These are phyloP conservation scores for Phylloscopus whistleri DNA, from an alignment of 2,113 vertebrate species.

Conservation along the genomic window DNA sequence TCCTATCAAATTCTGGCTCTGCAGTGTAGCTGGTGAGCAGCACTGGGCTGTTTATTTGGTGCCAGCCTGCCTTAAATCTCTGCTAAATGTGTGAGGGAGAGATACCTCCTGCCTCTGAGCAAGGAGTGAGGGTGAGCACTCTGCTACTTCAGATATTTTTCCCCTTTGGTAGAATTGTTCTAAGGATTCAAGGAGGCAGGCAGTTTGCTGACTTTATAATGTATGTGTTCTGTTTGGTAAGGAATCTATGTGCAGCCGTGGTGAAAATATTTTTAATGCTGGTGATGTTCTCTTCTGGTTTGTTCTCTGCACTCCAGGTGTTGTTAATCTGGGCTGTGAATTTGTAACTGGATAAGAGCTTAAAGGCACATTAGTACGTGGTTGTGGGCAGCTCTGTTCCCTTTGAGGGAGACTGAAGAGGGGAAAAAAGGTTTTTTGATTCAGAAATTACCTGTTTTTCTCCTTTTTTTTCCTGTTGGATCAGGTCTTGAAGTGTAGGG, in stretches of 20 bases:
- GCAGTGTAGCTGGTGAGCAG: background rate
- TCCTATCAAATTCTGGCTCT: background rate
- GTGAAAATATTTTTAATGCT: background rate
- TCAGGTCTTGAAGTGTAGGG: constrained; percentile 61
- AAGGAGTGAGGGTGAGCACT: background rate
- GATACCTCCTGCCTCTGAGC: background rate
- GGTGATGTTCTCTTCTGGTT: background rate
- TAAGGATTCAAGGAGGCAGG: background rate
- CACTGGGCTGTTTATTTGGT: background rate
- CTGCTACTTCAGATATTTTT: background rate
- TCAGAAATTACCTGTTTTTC: background rate
- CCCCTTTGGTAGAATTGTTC: background rate
- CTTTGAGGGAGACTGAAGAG: background rate
- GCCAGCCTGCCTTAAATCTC: constrained; percentile 21
- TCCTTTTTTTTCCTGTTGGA: background rate
- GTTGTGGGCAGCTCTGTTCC: background rate
- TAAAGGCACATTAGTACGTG: background rate
- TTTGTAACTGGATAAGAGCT: background rate
- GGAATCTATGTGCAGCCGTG: background rate
- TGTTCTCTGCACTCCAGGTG: background rate
- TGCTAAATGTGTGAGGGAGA: background rate
- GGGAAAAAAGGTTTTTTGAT: background rate
- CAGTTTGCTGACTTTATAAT: background rate
- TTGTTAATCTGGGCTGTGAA: background rate
- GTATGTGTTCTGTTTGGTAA: background rate